Evolutionary conservation across 2,113 vertebrate genomes (phyloP).

Genomic region (Hirundichthys speculiger): DNA sequence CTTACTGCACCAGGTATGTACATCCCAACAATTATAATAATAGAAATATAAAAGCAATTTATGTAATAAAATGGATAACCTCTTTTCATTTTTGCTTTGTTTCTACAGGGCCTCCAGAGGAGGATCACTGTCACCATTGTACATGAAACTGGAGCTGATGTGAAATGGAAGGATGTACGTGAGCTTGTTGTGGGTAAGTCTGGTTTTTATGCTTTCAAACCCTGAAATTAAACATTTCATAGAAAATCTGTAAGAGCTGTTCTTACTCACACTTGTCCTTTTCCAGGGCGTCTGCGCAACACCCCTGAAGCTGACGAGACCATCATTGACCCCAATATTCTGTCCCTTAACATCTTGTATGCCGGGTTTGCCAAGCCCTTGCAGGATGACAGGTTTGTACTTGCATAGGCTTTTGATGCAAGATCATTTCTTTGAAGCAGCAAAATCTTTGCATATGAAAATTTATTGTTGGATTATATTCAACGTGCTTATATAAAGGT

Average conservation of each 20-base stretch:
- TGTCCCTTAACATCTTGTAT: constrained; percentile 95
- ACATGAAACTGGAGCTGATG: constrained; percentile 91
- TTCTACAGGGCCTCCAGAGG: constrained; percentile 93
- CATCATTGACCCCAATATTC: constrained; percentile 93
- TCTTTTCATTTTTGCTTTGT: neutral
- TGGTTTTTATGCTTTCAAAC: neutral
- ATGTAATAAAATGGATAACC: neutral
- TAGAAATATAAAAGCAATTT: neutral
- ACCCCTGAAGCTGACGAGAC: constrained; percentile 92
- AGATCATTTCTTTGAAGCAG: neutral
- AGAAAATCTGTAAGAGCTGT: neutral
- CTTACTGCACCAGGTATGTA: constrained; percentile 94
- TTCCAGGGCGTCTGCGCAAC: constrained; percentile 91
- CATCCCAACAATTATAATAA: neutral
- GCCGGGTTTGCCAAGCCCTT: constrained; percentile 88
- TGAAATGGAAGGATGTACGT: constrained; percentile 93
- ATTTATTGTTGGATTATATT: neutral
- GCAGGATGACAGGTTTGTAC: constrained; percentile 92
- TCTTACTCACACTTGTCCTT: neutral
- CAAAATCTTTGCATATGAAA: neutral
- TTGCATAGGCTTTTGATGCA: neutral
- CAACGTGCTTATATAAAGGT: neutral
- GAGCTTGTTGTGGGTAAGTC: constrained; percentile 96
- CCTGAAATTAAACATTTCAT: neutral
- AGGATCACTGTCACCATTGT: constrained; percentile 93